These are phyloP conservation scores for Protaetia brevitarsis DNA, from an alignment of 1,140 invertebrate species.

Conservation along the genomic window DNA sequence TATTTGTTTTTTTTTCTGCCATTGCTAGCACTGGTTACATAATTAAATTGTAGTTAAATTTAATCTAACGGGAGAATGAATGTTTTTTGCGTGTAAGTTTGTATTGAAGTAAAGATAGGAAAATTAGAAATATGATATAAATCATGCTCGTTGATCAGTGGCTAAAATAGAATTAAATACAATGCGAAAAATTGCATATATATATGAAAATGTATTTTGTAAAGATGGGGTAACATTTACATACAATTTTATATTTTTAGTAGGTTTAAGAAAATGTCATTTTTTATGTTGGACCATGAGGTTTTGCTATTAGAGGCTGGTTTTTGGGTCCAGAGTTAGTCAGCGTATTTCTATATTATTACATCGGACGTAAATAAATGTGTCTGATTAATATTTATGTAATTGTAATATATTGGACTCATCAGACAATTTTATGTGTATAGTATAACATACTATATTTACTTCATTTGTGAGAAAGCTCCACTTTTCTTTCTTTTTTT, in stretches of 20 bases:
- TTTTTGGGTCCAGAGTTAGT: conserved; percentile 33
- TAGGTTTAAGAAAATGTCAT: conserved; percentile 8
- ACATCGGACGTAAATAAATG: background rate
- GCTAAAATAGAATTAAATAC: background rate
- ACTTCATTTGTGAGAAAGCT: background rate
- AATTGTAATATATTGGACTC: conserved; percentile 16
- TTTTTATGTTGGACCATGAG: conserved; percentile 30
- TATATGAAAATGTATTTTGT: background rate
- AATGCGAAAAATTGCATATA: no score
- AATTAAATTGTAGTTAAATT: background rate
- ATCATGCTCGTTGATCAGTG: background rate
- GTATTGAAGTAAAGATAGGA: background rate
- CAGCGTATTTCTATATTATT: conserved; percentile 28
- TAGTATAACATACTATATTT: conserved; percentile 14
- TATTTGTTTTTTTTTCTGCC: background rate
- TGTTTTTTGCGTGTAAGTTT: background rate
- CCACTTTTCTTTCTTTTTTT: background rate
- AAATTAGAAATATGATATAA: background rate
- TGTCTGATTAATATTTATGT: conserved; percentile 11
- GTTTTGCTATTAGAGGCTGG: conserved; percentile 32
- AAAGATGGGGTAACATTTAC: background rate
- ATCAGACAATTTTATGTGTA: background rate
- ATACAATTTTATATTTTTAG: conserved; percentile 11
- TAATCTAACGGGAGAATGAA: background rate
- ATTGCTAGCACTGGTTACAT: background rate